Percentiles rank a stretch among this genome's conserved stretches.
phyloP scores from a whole-genome alignment of 1,140 invertebrate genomes.

The Ericerus pela region DNA sequence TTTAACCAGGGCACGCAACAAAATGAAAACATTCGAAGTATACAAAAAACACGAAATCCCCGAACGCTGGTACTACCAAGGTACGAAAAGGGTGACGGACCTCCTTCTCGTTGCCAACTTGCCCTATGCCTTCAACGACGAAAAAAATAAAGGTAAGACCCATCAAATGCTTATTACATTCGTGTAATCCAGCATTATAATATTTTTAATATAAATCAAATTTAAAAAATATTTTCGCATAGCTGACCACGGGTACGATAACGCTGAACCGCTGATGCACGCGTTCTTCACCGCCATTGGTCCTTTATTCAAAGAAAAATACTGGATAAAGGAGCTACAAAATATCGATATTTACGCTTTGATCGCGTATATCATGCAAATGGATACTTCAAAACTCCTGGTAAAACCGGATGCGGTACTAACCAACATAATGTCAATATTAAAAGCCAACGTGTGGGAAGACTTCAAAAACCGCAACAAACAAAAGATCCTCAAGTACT shows the following conservation, averaged over 20 bases:
- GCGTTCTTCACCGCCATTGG: constrained; percentile 53
- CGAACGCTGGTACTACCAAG: constrained; percentile 10
- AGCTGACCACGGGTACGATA: constrained; percentile 54
- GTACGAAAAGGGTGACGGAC: background rate
- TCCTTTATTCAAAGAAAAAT: constrained; percentile 40
- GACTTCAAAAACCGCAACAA: background rate
- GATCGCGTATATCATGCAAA: constrained; percentile 28
- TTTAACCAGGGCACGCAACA: background rate
- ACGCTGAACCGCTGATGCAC: constrained; percentile 40
- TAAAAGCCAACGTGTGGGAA: constrained; percentile 16
- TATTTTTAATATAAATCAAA: background rate
- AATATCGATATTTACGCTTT: constrained; percentile 49
- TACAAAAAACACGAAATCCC: constrained; percentile 11
- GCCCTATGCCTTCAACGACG: constrained; percentile 3
- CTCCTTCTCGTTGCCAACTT: constrained; percentile 4
- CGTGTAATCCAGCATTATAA: background rate
- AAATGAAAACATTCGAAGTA: background rate
- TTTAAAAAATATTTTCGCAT: background rate
- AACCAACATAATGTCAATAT: background rate
- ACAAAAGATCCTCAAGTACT: no score
- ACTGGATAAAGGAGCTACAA: constrained; percentile 37
- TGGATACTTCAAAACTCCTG: background rate
- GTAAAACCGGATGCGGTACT: constrained; percentile 1
- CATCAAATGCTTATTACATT: background rate
- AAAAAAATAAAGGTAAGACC: background rate